Evolutionary conservation across 2,113 vertebrate species (phyloP), one percentile per base, ranked within the genome.

Genomic region (Aepyceros melampus): DNA sequence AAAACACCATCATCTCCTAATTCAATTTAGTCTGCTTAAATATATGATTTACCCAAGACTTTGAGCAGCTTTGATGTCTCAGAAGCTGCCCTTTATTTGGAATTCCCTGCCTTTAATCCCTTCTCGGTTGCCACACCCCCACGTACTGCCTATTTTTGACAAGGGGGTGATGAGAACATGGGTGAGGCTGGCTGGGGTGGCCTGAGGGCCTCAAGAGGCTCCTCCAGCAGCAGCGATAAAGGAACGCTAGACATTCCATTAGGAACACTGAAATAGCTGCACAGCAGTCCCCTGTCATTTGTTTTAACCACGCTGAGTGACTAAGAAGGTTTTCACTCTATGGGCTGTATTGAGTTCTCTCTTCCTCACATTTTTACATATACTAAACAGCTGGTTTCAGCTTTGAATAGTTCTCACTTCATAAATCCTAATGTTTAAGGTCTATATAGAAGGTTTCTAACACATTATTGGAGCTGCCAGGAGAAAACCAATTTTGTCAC

Each of bases 241-340:
- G 23, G 53, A 94, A 55, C 21, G 40, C 62, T 84, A 64, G 89
- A 95, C 95, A 95, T 95, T 96, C 97, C 89, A 79, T 12, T 36
- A 7, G 71, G 33, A 79, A 79, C 43, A 53, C 83, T 53, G 84
- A 93, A 96, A 91, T 60, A 93, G 89, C 86, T n/a, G 47, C 95
- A 49, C 40, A 29, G 14, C 56, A n/a, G 74, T 15, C 27, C 53
- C 84, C 93, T 53, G 89, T 89, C 91, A 89, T 64, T 94, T 97
- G 97, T 95, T 87, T 56, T 27, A 95, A 87, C 91, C 95, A 58
- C 96, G 67, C 16, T 0, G 40, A 78, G 45, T 43, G 89, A 83
- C 83, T 49, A 36, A 93, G 36, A 36, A 94, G 29, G 36, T 87
- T 67, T 93, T 76, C 67, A 53, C 55, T 62, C 58, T 31, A 45